Base-by-base conservation (phyloP, 2,888 invertebrate genomes). In the Coelopa pilipes region DNA sequence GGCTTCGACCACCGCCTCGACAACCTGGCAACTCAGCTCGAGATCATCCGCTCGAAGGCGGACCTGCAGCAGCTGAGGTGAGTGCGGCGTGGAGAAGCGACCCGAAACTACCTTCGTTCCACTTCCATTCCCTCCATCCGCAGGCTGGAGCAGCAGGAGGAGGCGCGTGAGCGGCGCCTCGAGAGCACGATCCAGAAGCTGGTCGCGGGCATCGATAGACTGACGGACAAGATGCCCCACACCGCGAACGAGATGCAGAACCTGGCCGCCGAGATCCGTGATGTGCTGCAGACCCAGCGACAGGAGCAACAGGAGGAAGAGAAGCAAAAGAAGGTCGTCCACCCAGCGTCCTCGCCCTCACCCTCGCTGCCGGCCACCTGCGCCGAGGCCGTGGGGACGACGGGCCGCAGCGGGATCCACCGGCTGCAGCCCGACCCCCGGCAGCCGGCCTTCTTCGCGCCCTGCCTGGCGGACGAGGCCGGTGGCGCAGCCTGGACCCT, bases 371-470 rank as follows among this genome's bases (percentile, higher is more conserved):
- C 73, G n/a, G 7, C 45, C 34, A 60, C 53, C 60, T 73, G 73
- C 59, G 21, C 60, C 2, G 50, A 73, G 47, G 73, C 73, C 5
- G n/a, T 60, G 1, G 17, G 10, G 1, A 34, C 21, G 9, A 7
- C 53, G 53, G 66, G 59, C 15, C 65, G 57, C 21, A 59, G 47
- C 19, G 72, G 72, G 49, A 49, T 67, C 17, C 55, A 72, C 17
- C 1, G 10, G 9, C 66, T 72, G 15, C 34, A 72, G 19, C n/a
- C 67, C 19, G 47, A 50, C 2, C 11, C 34, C 9, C n/a, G 49
- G 15, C 85, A 87, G 77, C 88, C 88, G 19, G 88, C 92, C 0
- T 91, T 92, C 82, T 90, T 91, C 83, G 91, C 90, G 0, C 65
- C 55, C 50, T 75, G 75, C 60, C 91, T 92, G 75, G 89, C 91